Conservation (phyloP, 2,888 invertebrate genomes). For the Kryphioiulus occultus region DNA sequence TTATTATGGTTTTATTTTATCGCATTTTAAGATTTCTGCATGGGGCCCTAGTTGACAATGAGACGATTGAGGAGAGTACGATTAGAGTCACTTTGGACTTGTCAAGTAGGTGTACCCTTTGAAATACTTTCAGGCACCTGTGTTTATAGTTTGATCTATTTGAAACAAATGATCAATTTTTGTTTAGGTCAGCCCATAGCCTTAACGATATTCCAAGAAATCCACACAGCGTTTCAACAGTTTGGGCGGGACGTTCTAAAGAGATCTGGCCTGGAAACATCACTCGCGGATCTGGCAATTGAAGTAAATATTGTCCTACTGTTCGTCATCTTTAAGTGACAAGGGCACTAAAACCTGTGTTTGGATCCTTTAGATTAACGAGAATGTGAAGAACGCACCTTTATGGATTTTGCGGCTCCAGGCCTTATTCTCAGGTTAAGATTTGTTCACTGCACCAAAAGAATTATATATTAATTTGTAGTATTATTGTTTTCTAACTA, state of each 20-base stretch:
- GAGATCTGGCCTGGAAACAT: background rate
- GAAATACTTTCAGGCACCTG: background rate
- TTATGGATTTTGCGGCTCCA: slow-evolving; percentile 27
- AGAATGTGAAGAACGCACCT: slow-evolving; percentile 1
- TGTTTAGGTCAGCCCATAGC: background rate
- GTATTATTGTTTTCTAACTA: background rate
- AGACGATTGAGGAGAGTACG: background rate
- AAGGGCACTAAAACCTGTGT: background rate
- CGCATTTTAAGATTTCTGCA: background rate
- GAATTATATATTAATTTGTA: background rate
- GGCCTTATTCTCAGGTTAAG: background rate
- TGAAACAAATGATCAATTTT: background rate
- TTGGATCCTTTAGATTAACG: background rate
- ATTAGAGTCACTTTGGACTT: slow-evolving; percentile 24
- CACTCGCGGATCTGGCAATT: background rate
- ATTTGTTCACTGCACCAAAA: background rate
- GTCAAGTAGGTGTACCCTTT: background rate
- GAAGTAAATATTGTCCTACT: background rate
- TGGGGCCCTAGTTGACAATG: background rate
- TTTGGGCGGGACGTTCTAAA: slow-evolving; percentile 1
- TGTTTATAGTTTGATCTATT: too few relatives aligned
- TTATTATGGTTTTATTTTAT: background rate
- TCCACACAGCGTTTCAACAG: background rate
- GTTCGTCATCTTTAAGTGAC: background rate
- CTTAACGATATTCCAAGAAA: slow-evolving; percentile 22